Percentiles rank a stretch among this genome's conserved stretches.
Conservation (phyloP, 1,140 invertebrate species). For the Caenorhabditis brenneri region DNA sequence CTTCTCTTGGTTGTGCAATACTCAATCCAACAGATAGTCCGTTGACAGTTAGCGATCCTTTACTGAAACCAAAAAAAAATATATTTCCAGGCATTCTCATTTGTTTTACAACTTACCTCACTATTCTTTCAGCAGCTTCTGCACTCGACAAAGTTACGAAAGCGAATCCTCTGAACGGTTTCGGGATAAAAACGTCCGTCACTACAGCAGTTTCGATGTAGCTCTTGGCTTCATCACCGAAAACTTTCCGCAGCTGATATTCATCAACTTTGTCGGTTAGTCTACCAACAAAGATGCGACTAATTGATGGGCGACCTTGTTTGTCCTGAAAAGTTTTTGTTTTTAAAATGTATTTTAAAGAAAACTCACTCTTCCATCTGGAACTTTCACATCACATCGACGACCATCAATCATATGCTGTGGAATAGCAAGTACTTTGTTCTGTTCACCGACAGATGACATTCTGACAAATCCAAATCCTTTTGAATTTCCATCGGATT, state of each 20-base stretch:
- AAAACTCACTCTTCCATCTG: constrained; percentile 46
- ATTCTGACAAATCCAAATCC: constrained; percentile 53
- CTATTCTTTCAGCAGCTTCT: constrained; percentile 48
- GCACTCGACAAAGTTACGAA: constrained; percentile 49
- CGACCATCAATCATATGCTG: constrained; percentile 48
- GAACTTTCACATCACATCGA: constrained; percentile 47
- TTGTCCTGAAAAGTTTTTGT: constrained; percentile 9
- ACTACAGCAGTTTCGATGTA: constrained; percentile 23
- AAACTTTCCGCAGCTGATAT: constrained; percentile 40
- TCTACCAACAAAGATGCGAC: constrained; percentile 51
- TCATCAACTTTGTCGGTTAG: constrained; percentile 47
- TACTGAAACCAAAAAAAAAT: not conserved
- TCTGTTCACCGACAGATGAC: constrained; percentile 48
- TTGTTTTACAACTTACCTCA: not conserved
- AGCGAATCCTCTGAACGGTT: constrained; percentile 50
- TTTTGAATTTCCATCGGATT: constrained; percentile 47
- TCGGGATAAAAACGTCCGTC: constrained; percentile 49
- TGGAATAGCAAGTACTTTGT: constrained; percentile 33
- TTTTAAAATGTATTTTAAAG: not conserved
- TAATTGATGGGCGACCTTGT: constrained; percentile 22
- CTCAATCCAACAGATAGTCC: constrained; percentile 26
- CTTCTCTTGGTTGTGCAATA: not conserved
- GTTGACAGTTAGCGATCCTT: constrained; percentile 7
- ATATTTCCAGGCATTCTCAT: not conserved
- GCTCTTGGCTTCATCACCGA: constrained; percentile 45